Evolutionary conservation across 1,140 invertebrate species (phyloP).

Genomic region (Microplitis mediator): DNA sequence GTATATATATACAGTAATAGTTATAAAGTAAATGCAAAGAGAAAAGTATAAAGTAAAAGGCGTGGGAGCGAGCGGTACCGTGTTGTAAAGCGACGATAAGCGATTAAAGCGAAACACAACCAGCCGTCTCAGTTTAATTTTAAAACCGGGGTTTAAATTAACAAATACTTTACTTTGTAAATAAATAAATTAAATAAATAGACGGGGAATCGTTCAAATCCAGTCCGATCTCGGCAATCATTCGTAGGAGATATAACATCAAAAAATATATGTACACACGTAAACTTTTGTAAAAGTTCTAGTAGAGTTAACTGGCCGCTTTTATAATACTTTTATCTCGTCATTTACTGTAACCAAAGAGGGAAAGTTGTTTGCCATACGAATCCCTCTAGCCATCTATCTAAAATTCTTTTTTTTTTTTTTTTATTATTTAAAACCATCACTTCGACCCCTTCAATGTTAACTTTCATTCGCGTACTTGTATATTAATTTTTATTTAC

Average conservation of each 20-base stretch:
- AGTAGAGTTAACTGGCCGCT: conserved; percentile 1
- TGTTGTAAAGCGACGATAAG: conserved; percentile 38
- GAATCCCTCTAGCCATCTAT: conserved; percentile 24
- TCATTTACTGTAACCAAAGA: conserved; percentile 17
- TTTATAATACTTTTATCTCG: conserved; percentile 14
- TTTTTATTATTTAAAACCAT: not conserved
- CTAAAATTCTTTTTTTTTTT: conserved; percentile 11
- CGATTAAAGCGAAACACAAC: conserved; percentile 9
- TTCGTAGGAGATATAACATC: conserved; percentile 10
- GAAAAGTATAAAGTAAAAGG: conserved; percentile 30
- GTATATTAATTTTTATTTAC: too few species aligned
- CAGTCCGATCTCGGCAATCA: not conserved
- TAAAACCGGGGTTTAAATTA: not conserved
- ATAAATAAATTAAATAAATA: not conserved
- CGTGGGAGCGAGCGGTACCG: conserved; percentile 46
- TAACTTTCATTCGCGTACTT: not conserved
- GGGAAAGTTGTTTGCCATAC: conserved; percentile 29
- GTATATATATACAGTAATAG: not conserved
- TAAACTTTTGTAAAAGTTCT: too few species aligned
- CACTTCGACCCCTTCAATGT: conserved; percentile 7
- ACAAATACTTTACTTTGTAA: too few species aligned
- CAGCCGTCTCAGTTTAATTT: too few species aligned
- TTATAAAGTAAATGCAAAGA: not conserved
- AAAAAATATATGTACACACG: not conserved
- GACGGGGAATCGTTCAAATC: not conserved